phyloP scores from a whole-genome alignment of 1,140 invertebrate genomes.

The Drusus annulatus region DNA sequence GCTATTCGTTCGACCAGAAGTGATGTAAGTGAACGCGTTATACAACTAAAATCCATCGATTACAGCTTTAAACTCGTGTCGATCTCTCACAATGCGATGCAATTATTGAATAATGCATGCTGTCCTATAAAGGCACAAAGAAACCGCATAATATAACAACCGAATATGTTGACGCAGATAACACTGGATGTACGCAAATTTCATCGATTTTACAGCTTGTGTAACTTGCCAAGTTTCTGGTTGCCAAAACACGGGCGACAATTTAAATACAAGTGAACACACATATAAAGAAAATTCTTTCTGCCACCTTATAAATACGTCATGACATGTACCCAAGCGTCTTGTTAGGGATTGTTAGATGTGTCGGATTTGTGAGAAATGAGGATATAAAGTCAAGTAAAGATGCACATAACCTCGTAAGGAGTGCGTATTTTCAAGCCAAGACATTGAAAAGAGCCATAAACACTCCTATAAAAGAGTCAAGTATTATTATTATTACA shows the following conservation, averaged over 20 bases:
- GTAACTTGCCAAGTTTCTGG: neutral
- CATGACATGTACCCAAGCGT: too few species aligned
- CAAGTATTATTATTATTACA: neutral
- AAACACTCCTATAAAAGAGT: too few species aligned
- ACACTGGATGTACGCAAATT: conserved; percentile 19
- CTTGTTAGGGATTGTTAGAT: too few species aligned
- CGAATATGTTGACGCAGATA: conserved; percentile 4
- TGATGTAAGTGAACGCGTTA: conserved; percentile 21
- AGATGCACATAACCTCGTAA: too few species aligned
- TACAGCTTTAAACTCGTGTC: neutral
- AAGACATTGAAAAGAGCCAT: too few species aligned
- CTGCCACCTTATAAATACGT: too few species aligned
- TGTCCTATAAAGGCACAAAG: conserved; percentile 1
- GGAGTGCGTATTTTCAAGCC: too few species aligned
- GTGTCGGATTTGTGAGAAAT: too few species aligned
- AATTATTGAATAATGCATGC: conserved; percentile 32
- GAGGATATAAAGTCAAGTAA: too few species aligned
- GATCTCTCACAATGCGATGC: conserved; percentile 15
- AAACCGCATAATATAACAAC: neutral
- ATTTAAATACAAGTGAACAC: neutral
- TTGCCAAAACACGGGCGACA: neutral
- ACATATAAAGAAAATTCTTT: too few species aligned
- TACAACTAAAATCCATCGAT: conserved; percentile 33
- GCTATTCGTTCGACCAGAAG: neutral
- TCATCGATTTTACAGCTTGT: conserved; percentile 26